Conservation (phyloP, 2,888 invertebrate genomes). For the Eupithecia vulgata region DNA sequence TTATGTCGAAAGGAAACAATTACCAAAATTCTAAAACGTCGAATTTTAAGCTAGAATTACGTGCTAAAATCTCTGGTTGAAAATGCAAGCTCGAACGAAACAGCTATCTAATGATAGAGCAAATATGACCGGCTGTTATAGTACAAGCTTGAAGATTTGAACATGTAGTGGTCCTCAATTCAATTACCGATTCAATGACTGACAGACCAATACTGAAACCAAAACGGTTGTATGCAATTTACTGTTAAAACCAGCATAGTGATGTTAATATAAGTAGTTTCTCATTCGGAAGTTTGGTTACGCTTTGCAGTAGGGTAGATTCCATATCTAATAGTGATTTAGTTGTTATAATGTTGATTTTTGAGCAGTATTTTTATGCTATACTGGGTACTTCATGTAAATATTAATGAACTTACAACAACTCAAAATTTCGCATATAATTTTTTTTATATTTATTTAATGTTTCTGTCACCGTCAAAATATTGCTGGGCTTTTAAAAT, state of each 20-base stretch:
- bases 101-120: neutral
- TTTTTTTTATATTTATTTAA: neutral
- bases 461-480: neutral
- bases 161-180: neutral
- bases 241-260: constrained; percentile 69
- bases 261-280: constrained; percentile 73
- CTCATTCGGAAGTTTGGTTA: constrained; percentile 73
- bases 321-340: constrained; percentile 66
- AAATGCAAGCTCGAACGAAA: neutral
- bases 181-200: neutral
- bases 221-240: constrained; percentile 59
- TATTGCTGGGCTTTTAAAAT: neutral
- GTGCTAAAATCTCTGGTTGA: neutral
- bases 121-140: neutral
- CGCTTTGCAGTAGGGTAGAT: constrained; percentile 73
- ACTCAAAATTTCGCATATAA: neutral
- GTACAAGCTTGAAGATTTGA: neutral
- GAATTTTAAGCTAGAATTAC: neutral
- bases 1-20: neutral
- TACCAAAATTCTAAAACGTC: neutral
- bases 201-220: constrained; percentile 43
- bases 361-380: constrained; percentile 7
- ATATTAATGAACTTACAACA: neutral
- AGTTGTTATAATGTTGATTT: constrained; percentile 55
- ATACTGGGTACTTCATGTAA: neutral